Conservation (phyloP, 2,888 invertebrate species). For the Eristalinus aeneus region DNA sequence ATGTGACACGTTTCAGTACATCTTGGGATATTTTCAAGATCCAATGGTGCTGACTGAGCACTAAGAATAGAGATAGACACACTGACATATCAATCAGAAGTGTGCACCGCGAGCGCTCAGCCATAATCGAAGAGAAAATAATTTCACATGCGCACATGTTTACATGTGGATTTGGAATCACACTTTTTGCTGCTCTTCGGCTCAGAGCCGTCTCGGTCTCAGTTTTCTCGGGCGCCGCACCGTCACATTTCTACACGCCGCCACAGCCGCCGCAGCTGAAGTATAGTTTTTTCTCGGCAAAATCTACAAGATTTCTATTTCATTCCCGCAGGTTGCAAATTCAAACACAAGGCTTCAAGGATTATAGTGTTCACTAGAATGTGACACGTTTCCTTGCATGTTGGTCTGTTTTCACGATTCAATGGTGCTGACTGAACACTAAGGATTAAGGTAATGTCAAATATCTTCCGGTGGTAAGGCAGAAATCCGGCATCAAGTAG, state of each 20-base stretch:
- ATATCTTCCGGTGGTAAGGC: too few relatives aligned
- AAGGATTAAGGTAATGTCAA: too few relatives aligned
- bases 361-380: too few relatives aligned
- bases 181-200: not conserved
- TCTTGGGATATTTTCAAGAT: too few relatives aligned
- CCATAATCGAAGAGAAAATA: constrained; percentile 66
- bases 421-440: too few relatives aligned
- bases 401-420: too few relatives aligned
- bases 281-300: constrained; percentile 54
- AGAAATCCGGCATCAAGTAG: too few relatives aligned
- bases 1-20: too few relatives aligned
- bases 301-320: constrained; percentile 48
- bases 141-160: constrained; percentile 60
- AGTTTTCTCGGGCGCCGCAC: constrained; percentile 24
- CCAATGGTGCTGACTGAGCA: too few relatives aligned
- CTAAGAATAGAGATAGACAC: too few relatives aligned
- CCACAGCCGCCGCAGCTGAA: constrained; percentile 8
- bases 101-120: constrained; percentile 36
- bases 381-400: too few relatives aligned
- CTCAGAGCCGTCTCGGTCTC: not conserved
- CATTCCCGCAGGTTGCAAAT: constrained; percentile 26
- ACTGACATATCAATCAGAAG: constrained; percentile 70
- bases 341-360: too few relatives aligned
- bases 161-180: constrained; percentile 44
- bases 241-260: constrained; percentile 40